Percentiles rank a stretch among this genome's conserved stretches.
Conservation (phyloP, 2,113 vertebrate genomes). For the Tachysurus fulvidraco region DNA sequence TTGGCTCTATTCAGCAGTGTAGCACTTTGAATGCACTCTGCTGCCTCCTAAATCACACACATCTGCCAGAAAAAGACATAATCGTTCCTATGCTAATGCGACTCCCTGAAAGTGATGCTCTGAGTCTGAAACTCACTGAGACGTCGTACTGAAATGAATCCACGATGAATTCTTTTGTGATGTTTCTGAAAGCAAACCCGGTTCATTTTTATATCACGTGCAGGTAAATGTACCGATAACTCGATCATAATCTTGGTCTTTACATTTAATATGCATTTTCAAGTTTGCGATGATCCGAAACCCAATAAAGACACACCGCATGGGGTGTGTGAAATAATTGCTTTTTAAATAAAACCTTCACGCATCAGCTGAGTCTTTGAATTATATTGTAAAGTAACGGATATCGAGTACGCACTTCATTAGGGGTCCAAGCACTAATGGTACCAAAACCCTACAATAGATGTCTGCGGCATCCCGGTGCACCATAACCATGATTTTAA, state of each 20-base stretch:
- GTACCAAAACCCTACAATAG: neutral
- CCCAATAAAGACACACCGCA: neutral
- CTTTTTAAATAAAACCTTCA: neutral
- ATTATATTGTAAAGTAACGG: neutral
- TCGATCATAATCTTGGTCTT: neutral
- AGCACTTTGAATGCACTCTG: conserved; percentile 19
- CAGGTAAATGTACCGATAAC: neutral
- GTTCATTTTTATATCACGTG: neutral
- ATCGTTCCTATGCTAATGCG: conserved; percentile 12
- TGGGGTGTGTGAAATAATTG: neutral
- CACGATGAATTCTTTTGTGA: neutral
- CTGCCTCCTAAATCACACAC: conserved; percentile 20
- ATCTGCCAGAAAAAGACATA: conserved; percentile 17
- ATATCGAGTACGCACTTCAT: neutral
- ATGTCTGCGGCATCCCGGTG: neutral
- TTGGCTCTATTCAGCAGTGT: conserved; percentile 14
- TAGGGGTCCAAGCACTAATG: neutral
- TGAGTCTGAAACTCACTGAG: neutral
- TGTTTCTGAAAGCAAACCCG: neutral
- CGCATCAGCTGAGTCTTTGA: neutral
- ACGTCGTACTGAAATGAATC: conserved; percentile 10
- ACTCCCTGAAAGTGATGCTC: neutral
- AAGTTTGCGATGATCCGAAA: neutral
- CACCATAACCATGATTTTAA: neutral
- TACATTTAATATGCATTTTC: neutral